phyloP scores from a whole-genome alignment of 2,113 vertebrate species.

The Actinemys pallida region DNA sequence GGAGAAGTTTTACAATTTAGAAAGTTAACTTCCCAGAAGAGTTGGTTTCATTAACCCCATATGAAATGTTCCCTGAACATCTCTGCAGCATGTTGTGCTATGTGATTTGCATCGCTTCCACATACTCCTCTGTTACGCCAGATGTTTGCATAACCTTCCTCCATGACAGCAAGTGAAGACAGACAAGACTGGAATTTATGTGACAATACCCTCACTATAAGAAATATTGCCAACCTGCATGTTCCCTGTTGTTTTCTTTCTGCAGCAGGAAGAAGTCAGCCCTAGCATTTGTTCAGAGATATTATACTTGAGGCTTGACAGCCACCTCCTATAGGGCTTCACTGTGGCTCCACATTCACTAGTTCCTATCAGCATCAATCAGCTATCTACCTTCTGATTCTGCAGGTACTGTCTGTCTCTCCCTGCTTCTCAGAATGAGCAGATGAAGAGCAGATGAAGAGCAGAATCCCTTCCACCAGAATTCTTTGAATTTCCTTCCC shows the following conservation, averaged over 20 bases:
- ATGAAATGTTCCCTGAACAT: neutral
- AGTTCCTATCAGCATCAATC: slow-evolving; percentile 4
- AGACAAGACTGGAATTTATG: neutral
- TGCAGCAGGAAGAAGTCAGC: neutral
- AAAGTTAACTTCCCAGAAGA: neutral
- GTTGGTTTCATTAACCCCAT: neutral
- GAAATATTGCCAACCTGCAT: neutral
- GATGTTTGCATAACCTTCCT: neutral
- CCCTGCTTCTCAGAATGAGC: neutral
- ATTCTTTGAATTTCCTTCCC: neutral
- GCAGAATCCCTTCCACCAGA: neutral
- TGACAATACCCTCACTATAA: neutral
- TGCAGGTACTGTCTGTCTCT: neutral
- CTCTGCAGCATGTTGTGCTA: neutral
- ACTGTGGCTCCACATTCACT: neutral
- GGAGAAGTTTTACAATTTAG: neutral
- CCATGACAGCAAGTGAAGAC: neutral
- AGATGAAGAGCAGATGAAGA: neutral
- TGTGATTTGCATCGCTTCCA: neutral
- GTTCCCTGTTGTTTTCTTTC: neutral
- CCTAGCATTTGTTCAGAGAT: slow-evolving; percentile 25
- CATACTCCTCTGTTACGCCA: neutral
- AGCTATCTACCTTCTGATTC: neutral
- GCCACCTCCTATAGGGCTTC: neutral
- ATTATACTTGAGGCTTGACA: neutral